Percentiles rank a stretch among this genome's conserved stretches.
These are phyloP conservation scores for Hydra vulgaris DNA, from an alignment of 30 jellyfish, hydroid and myxozoan genomes.

Conservation along the genomic window DNA sequence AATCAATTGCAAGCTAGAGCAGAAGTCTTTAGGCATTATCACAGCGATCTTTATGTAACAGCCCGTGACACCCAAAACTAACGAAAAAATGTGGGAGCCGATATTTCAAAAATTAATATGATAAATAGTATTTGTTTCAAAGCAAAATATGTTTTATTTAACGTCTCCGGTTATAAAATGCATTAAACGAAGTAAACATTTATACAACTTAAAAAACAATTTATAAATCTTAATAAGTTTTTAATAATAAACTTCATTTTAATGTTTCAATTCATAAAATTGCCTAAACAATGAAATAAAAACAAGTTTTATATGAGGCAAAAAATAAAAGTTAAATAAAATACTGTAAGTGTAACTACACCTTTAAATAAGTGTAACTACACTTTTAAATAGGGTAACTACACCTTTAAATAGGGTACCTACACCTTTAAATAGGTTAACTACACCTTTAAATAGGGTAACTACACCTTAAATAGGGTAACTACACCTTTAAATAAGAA, in stretches of 20 bases:
- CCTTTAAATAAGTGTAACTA: no score
- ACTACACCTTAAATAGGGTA: no score
- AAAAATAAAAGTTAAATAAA: not conserved
- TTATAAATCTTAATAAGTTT: not conserved
- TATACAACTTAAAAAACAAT: not conserved
- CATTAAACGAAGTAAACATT: not conserved
- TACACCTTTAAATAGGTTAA: no score
- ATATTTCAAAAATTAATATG: not conserved
- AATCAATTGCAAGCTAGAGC: no score
- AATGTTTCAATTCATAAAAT: no score
- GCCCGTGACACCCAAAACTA: not conserved
- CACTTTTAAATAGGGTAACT: no score
- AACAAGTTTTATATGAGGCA: not conserved
- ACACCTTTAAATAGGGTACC: no score
- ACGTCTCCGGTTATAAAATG: not conserved
- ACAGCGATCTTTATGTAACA: slow-evolving; percentile 1
- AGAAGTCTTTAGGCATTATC: no score
- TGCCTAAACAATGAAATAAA: no score
- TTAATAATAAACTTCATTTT: no score
- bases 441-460: no score
- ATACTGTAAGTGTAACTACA: no score
- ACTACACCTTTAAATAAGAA: not conserved
- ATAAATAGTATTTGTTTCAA: not conserved
- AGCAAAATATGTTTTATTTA: not conserved
- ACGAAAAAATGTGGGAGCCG: not conserved